Percentiles rank a stretch among this genome's conserved stretches.
These are phyloP conservation scores for Tachysurus fulvidraco DNA, from an alignment of 2,113 vertebrate genomes.

Conservation along the genomic window DNA sequence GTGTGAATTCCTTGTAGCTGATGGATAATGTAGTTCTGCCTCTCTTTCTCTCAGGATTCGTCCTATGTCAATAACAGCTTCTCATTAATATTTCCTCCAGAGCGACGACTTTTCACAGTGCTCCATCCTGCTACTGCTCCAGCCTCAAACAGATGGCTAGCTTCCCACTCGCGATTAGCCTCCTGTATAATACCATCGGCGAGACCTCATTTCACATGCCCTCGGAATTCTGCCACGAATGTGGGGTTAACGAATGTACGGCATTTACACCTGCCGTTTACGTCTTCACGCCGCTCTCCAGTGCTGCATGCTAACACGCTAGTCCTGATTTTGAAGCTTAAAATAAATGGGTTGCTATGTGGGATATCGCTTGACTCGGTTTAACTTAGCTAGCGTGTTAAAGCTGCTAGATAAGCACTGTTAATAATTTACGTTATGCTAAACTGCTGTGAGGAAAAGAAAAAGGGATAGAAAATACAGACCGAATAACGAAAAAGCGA, in stretches of 20 bases:
- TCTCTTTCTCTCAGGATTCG: too few relatives aligned
- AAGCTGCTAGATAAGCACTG: neutral
- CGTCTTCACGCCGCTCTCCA: neutral
- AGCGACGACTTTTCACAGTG: neutral
- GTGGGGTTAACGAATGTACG: neutral
- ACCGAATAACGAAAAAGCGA: neutral
- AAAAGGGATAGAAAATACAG: too few relatives aligned
- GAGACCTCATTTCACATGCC: neutral
- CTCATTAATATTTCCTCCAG: neutral
- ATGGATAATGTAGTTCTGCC: too few relatives aligned
- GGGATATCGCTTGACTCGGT: neutral
- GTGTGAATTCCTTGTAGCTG: too few relatives aligned
- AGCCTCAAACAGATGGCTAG: neutral
- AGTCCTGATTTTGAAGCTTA: neutral
- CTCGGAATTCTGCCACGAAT: neutral
- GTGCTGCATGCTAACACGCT: neutral
- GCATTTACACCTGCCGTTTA: neutral
- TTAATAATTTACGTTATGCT: neutral
- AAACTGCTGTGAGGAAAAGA: too few relatives aligned
- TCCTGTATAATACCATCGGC: neutral
- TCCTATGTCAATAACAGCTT: neutral
- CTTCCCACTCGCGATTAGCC: neutral
- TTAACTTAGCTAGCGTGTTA: neutral
- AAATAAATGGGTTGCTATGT: neutral
- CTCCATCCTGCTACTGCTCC: neutral